These are phyloP conservation scores for Prenolepis imparis DNA, from an alignment of 2,888 invertebrate species.

Conservation along the genomic window DNA sequence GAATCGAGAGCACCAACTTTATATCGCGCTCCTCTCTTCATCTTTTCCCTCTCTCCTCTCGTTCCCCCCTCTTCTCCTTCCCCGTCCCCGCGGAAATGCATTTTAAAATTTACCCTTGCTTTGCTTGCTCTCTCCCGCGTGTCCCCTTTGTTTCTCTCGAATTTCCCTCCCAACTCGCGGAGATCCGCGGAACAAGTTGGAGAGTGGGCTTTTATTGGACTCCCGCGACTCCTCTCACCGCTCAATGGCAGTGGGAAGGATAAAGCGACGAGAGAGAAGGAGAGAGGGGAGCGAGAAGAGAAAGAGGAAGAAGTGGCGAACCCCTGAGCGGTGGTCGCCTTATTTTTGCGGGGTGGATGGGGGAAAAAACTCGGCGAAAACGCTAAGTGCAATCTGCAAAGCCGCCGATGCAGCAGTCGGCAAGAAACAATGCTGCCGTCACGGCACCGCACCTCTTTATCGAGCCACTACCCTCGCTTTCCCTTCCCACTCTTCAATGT, in stretches of 20 bases:
- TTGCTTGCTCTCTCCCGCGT: background rate
- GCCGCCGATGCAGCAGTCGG: slow-evolving; percentile 77
- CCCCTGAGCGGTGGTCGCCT: slow-evolving; percentile 65
- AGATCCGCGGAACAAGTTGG: slow-evolving; percentile 68
- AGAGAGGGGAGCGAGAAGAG: too few species aligned
- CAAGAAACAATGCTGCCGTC: slow-evolving; percentile 83
- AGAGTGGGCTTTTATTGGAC: slow-evolving; percentile 68
- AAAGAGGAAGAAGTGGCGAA: background rate
- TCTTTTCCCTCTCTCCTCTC: background rate
- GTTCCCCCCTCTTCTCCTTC: background rate
- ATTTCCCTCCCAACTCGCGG: slow-evolving; percentile 59
- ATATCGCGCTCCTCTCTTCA: background rate
- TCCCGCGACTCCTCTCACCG: slow-evolving; percentile 67
- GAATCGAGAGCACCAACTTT: slow-evolving; percentile 30
- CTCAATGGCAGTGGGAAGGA: slow-evolving; percentile 58
- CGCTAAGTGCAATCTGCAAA: slow-evolving; percentile 79
- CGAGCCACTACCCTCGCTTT: slow-evolving; percentile 65
- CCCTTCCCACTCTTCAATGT: slow-evolving; percentile 43
- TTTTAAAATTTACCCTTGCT: slow-evolving; percentile 41
- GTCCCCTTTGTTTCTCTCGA: background rate
- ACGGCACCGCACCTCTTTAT: slow-evolving; percentile 78
- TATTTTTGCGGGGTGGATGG: slow-evolving; percentile 65
- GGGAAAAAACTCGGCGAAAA: slow-evolving; percentile 72
- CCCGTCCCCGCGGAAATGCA: background rate
- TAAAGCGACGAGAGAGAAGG: slow-evolving; percentile 29